These are phyloP conservation scores for Capitulum mitella DNA, from an alignment of 2,888 invertebrate genomes.

Conservation along the genomic window DNA sequence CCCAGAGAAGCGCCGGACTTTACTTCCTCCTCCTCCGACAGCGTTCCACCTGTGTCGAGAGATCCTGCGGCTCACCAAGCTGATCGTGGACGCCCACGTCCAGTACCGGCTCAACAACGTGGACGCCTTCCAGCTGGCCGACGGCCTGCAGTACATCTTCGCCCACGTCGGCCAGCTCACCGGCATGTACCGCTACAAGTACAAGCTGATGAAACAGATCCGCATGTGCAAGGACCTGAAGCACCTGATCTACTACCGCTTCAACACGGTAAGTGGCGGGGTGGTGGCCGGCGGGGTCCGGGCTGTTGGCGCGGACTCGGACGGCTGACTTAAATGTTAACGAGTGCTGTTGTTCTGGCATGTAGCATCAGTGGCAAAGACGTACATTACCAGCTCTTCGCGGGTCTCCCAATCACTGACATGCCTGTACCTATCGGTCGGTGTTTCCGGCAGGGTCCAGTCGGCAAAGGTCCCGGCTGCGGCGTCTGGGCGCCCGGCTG, in stretches of 20 bases:
- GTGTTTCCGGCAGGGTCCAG: constrained; percentile 65
- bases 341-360: too few relatives aligned
- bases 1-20: too few relatives aligned
- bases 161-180: constrained; percentile 99
- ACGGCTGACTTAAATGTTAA: too few relatives aligned
- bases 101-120: constrained; percentile 99
- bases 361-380: too few relatives aligned
- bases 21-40: too few relatives aligned
- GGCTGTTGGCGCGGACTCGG: too few relatives aligned
- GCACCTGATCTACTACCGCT: constrained; percentile 97
- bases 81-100: constrained; percentile 98
- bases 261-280: constrained; percentile 74
- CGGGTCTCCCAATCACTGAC: too few relatives aligned
- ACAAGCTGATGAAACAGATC: constrained; percentile 97
- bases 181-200: constrained; percentile 99
- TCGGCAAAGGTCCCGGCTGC: constrained; percentile 97
- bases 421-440: too few relatives aligned
- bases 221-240: constrained; percentile 99
- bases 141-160: constrained; percentile 98
- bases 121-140: constrained; percentile 96
- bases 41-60: constrained; percentile 99
- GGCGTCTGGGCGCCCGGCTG: constrained; percentile 99
- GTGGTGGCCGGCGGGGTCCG: too few relatives aligned
- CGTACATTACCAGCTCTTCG: too few relatives aligned
- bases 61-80: constrained; percentile 93